Conservation (phyloP, 2,797 vertebrate genomes). For the Sparus aurata region DNA sequence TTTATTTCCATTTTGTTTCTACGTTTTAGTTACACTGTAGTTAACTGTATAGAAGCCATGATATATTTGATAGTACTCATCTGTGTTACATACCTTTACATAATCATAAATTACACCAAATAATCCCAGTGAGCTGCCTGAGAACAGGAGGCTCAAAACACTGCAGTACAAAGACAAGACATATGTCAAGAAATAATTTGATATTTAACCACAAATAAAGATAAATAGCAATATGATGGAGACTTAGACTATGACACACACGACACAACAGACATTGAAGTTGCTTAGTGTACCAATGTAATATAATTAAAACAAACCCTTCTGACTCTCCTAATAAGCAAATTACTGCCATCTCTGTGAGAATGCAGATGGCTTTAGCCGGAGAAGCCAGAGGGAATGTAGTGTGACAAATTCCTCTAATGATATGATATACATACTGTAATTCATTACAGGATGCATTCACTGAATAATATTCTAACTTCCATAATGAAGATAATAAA, state of each 20-base stretch:
- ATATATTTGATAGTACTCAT: conserved; percentile 9
- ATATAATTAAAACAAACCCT: conserved; percentile 37
- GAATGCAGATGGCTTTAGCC: background rate
- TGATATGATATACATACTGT: conserved; percentile 48
- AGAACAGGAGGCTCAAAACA: background rate
- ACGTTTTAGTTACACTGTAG: background rate
- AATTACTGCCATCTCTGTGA: conserved; percentile 44
- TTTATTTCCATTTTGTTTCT: background rate
- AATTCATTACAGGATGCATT: conserved; percentile 63
- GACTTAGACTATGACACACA: background rate
- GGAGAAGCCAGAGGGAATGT: conserved; percentile 19
- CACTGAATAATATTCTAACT: conserved; percentile 55
- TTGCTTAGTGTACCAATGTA: conserved; percentile 45
- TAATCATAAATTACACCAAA: too few species aligned
- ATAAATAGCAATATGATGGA: conserved; percentile 1
- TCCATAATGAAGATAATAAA: conserved; percentile 70
- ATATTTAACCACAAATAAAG: conserved; percentile 8
- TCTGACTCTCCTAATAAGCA: conserved; percentile 25
- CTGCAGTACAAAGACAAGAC: background rate
- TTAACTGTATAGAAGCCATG: background rate
- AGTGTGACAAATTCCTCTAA: conserved; percentile 37
- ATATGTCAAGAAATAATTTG: background rate
- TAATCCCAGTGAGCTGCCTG: conserved; percentile 2
- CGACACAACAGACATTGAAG: background rate
- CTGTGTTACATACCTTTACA: conserved; percentile 32